Conservation (phyloP, 2,797 vertebrate genomes). For the Dendrocincla tyrannina region DNA sequence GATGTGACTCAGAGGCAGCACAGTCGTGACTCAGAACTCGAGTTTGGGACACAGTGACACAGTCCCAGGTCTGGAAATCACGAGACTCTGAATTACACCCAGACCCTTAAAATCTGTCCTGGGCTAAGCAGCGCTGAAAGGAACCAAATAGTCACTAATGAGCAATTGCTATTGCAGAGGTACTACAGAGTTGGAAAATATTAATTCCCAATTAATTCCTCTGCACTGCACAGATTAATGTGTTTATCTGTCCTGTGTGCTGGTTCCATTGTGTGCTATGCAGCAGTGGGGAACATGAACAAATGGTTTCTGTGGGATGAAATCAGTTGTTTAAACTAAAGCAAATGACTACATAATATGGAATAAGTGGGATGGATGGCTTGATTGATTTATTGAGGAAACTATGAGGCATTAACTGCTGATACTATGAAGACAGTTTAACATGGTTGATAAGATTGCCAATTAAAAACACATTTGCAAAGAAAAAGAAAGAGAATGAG, state of each 20-base stretch:
- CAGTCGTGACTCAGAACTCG: not conserved
- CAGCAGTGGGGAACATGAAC: not conserved
- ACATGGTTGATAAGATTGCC: not conserved
- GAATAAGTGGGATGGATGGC: not conserved
- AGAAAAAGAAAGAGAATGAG: not conserved
- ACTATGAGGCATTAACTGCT: not conserved
- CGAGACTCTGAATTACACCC: not conserved
- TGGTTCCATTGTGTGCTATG: not conserved
- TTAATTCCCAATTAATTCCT: not conserved
- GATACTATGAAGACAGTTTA: conserved; percentile 10
- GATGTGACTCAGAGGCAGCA: not conserved
- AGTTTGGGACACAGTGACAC: not conserved
- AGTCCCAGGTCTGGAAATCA: not conserved
- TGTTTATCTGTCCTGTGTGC: not conserved
- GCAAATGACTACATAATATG: not conserved
- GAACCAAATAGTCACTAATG: not conserved
- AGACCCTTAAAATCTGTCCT: not conserved
- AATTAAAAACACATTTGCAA: conserved; percentile 39
- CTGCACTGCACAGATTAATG: not conserved
- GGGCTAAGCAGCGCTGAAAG: not conserved
- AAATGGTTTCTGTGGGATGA: not conserved
- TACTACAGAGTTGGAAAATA: not conserved
- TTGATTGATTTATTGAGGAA: conserved; percentile 3
- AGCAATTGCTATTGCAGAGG: not conserved
- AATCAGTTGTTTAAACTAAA: conserved; percentile 5